Evolutionary conservation across 2,113 vertebrate genomes (phyloP).

Genomic region (Mohoua ochrocephala): DNA sequence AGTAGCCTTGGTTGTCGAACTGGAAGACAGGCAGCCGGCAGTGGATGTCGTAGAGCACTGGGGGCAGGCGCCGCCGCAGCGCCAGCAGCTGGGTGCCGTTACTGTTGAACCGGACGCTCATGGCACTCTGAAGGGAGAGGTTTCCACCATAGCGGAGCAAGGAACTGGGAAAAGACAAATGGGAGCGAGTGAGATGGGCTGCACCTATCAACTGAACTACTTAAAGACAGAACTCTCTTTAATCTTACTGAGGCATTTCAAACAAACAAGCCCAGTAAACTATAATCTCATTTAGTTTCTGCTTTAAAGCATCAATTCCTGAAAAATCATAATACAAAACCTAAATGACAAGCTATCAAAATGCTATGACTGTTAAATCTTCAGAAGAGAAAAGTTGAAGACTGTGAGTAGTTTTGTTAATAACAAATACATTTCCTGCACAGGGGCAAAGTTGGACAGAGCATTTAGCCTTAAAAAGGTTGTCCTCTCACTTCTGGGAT

Average conservation of each 20-base stretch:
- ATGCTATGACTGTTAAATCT: neutral
- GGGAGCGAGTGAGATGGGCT: neutral
- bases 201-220: fast-evolving
- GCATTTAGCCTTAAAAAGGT: neutral
- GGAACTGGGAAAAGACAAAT: slow-evolving; percentile 73
- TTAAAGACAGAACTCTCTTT: neutral
- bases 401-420: neutral
- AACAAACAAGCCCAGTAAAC: neutral
- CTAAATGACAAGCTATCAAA: neutral
- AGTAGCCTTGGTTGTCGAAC: slow-evolving; percentile 99
- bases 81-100: slow-evolving; percentile 93
- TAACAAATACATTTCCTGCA: neutral
- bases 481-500: neutral
- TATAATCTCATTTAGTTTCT: neutral
- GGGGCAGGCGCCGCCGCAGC: slow-evolving; percentile 89
- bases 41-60: slow-evolving; percentile 95
- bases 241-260: neutral
- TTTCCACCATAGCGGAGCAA: slow-evolving; percentile 94
- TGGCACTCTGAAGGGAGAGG: slow-evolving; percentile 94
- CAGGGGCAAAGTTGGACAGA: neutral
- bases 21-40: slow-evolving; percentile 95
- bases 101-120: slow-evolving; percentile 98
- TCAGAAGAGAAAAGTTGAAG: neutral
- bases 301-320: neutral
- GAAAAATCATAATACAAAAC: neutral